Evolutionary conservation across 2,113 vertebrate species (phyloP), one percentile per base, ranked within the genome.

Genomic region (Muscicapa adusta): DNA sequence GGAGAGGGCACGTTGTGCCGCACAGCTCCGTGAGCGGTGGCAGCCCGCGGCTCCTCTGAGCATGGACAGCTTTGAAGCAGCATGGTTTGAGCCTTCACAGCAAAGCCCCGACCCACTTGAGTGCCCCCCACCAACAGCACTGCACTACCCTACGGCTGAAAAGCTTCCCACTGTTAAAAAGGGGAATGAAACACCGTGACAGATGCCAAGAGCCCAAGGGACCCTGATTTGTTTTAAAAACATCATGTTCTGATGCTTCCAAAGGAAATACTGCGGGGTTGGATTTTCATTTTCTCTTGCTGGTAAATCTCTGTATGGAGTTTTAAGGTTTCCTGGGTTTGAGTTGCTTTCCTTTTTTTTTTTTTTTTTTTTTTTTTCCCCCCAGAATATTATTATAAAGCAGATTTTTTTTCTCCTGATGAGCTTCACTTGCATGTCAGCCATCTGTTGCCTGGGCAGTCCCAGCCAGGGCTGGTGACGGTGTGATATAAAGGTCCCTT

Each of bases 361-460:
- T 38, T 34, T 43, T 18, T 4, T 20, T 29, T 2, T 42, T 47
- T 19, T 17, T 34, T 24, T 11, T 29, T 26, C 65, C n/a, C 4
- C 2, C 23, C 58, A 34, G 12, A 73, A 79, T 70, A 76, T 86
- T 93, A 47, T 62, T 84, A 62, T 78, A 92, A 86, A 84, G 53
- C 79, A 81, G 51, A 5, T 1, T 86, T 94, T 87, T 90, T 93
- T 89, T 48, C 18, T 92, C 40, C 61, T 89, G 65, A 91, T 94
- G 83, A 89, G 80, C 73, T 95, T 86, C 1, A 10, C 83, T 91
- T 86, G 48, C 68, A 86, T 93, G 93, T 93, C 82, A 83, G 93
- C 91, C 91, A 94, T 95, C 91, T 96, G 95, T 96, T 97, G 96
- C 89, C 91, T 2, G 2, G 78, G 82, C 78, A 96, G 88, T 40